Conservation (phyloP, 2,797 vertebrate genomes). For the Thripadectes ignobilis region DNA sequence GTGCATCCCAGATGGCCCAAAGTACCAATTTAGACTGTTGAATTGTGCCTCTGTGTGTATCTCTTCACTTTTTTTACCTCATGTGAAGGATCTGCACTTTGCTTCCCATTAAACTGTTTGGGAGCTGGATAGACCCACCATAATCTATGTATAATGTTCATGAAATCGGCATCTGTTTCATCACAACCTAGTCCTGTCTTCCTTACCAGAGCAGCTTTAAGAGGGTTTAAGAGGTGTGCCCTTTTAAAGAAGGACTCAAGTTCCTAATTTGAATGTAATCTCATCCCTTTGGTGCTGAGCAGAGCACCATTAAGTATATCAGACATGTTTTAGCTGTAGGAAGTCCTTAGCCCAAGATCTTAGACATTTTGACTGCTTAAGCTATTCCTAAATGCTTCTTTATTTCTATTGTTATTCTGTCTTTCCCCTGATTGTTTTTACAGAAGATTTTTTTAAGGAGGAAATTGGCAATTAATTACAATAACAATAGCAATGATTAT, state of each 20-base stretch:
- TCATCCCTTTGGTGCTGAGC: not conserved
- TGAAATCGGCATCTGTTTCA: not conserved
- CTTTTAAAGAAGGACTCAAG: not conserved
- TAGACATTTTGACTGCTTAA: not conserved
- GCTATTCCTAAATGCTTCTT: not conserved
- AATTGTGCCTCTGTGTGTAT: not conserved
- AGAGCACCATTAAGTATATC: not conserved
- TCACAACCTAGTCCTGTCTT: not conserved
- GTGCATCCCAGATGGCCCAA: not conserved
- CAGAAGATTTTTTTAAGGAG: not conserved
- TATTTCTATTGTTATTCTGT: not conserved
- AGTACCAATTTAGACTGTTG: fast-evolving
- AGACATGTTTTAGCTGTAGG: not conserved
- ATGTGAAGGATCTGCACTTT: not conserved
- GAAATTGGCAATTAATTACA: slow-evolving; percentile 21
- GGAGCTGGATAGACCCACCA: not conserved
- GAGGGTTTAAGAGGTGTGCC: not conserved
- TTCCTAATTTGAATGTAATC: not conserved
- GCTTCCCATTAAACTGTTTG: not conserved
- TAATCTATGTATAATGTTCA: not conserved
- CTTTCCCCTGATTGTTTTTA: not conserved
- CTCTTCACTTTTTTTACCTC: not conserved
- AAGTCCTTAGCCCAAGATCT: not conserved
- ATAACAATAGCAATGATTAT: not conserved
- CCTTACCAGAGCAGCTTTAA: not conserved